These are phyloP conservation scores for Parotocinclus haroldoi DNA, from an alignment of 2,797 vertebrate genomes.

Conservation along the genomic window DNA sequence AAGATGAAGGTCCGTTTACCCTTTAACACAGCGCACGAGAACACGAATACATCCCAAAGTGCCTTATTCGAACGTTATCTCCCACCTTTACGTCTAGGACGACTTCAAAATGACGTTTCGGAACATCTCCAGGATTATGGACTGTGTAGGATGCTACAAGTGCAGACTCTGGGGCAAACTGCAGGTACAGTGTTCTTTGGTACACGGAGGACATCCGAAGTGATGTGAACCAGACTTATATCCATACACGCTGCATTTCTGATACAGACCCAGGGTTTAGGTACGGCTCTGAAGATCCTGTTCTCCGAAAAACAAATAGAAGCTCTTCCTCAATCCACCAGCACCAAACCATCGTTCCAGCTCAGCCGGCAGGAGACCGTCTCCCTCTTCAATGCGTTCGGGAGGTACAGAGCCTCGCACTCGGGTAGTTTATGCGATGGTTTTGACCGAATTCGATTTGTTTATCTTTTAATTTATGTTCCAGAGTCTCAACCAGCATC, in stretches of 20 bases:
- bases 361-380: conserved; percentile 90
- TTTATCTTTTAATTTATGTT: conserved; percentile 15
- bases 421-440: neutral
- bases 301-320: conserved; percentile 88
- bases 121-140: conserved; percentile 95
- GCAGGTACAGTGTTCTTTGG: conserved; percentile 69
- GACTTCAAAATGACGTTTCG: conserved; percentile 85
- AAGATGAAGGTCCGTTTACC: conserved; percentile 80
- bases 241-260: neutral
- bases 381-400: conserved; percentile 89
- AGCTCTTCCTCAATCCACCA: conserved; percentile 71
- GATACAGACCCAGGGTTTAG: conserved; percentile 88
- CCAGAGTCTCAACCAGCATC: conserved; percentile 87
- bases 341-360: conserved; percentile 74
- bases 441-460: neutral
- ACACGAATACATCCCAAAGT: no score
- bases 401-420: conserved; percentile 69
- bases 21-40: neutral
- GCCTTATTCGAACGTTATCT: no score
- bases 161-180: conserved; percentile 94
- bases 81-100: conserved; percentile 65
- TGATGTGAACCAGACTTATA: no score
- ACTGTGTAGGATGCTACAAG: conserved; percentile 93
- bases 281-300: conserved; percentile 88
- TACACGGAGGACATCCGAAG: no score